Percentiles rank a stretch among this genome's conserved stretches.
phyloP scores from a whole-genome alignment of 2,888 invertebrate genomes.

The Siphlonurus alternatus region DNA sequence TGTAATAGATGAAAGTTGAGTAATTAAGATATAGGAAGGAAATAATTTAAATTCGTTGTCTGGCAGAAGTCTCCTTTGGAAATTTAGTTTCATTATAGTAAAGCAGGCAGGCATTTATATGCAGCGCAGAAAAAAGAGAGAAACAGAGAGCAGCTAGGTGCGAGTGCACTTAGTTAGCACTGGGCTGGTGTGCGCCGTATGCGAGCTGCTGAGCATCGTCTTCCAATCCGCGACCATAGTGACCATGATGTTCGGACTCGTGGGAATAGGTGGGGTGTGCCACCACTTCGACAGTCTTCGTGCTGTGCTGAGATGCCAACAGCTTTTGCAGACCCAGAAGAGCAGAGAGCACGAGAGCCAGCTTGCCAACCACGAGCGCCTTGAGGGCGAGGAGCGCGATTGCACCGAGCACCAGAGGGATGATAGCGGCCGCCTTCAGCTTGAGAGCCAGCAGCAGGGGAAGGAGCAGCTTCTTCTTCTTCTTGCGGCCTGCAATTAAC shows the following conservation, averaged over 20 bases:
- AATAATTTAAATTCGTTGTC: too few species aligned
- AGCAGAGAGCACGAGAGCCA: constrained; percentile 58
- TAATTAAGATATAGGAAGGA: too few species aligned
- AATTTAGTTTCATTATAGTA: too few species aligned
- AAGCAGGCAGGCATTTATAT: too few species aligned
- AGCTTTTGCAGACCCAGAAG: constrained; percentile 67
- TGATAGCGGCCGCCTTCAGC: constrained; percentile 59
- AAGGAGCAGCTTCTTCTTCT: constrained; percentile 56
- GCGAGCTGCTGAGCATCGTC: constrained; percentile 45
- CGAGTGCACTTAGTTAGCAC: constrained; percentile 13
- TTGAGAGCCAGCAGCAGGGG: constrained; percentile 60
- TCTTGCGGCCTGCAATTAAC: constrained; percentile 51
- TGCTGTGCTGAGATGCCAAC: constrained; percentile 45
- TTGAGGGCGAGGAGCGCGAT: constrained; percentile 69
- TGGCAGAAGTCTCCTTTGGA: too few species aligned
- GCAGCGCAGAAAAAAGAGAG: too few species aligned
- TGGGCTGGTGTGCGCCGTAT: constrained; percentile 46
- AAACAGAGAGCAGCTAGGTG: too few species aligned
- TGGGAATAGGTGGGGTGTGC: constrained; percentile 21
- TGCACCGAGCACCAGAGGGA: constrained; percentile 57
- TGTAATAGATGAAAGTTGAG: too few species aligned
- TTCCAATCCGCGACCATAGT: constrained; percentile 40
- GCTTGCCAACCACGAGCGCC: constrained; percentile 67
- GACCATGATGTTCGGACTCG: constrained; percentile 32
- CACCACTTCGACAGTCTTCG: constrained; percentile 61